Evolutionary conservation across 1,140 invertebrate species (phyloP).

Genomic region (Drosophila arizonae): DNA sequence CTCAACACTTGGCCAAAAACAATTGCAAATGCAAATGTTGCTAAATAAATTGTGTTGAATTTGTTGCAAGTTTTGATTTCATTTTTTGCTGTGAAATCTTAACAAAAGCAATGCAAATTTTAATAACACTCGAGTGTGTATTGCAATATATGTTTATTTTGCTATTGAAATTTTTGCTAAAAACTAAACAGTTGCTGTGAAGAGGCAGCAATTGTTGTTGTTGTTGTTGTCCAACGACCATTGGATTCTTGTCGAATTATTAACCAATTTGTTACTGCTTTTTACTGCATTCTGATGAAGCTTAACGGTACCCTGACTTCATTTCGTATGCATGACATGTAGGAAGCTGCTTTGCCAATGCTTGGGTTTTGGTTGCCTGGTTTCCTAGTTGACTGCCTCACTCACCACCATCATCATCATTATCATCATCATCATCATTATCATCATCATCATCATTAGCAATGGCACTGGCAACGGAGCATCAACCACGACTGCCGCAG

Average conservation of each 20-base stretch:
- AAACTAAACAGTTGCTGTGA: slow-evolving; percentile 41
- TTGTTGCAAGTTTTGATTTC: slow-evolving; percentile 24
- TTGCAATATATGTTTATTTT: slow-evolving; percentile 32
- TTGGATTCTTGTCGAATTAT: slow-evolving; percentile 60
- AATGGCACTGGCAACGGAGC: slow-evolving; percentile 1
- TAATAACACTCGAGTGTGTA: slow-evolving; percentile 51
- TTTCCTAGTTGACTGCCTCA: slow-evolving; percentile 19
- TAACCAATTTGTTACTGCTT: slow-evolving; percentile 70
- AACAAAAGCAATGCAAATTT: slow-evolving; percentile 65
- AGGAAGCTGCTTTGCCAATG: slow-evolving; percentile 60
- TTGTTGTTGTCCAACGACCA: neutral
- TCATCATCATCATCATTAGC: slow-evolving; percentile 36
- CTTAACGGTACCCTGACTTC: slow-evolving; percentile 37
- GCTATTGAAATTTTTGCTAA: slow-evolving; percentile 27
- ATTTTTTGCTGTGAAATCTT: slow-evolving; percentile 52
- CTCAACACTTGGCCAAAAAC: slow-evolving; percentile 40
- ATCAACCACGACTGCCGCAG: slow-evolving; percentile 26
- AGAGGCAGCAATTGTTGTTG: neutral
- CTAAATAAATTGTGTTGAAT: slow-evolving; percentile 14
- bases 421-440: slow-evolving; percentile 14
- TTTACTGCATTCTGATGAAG: slow-evolving; percentile 7
- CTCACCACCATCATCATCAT: slow-evolving; percentile 14
- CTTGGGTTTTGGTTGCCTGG: slow-evolving; percentile 40
- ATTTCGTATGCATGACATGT: slow-evolving; percentile 77
- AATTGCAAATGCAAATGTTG: slow-evolving; percentile 28